Base-by-base conservation (phyloP, 1,140 invertebrate genomes). In the Cydia splendana region DNA sequence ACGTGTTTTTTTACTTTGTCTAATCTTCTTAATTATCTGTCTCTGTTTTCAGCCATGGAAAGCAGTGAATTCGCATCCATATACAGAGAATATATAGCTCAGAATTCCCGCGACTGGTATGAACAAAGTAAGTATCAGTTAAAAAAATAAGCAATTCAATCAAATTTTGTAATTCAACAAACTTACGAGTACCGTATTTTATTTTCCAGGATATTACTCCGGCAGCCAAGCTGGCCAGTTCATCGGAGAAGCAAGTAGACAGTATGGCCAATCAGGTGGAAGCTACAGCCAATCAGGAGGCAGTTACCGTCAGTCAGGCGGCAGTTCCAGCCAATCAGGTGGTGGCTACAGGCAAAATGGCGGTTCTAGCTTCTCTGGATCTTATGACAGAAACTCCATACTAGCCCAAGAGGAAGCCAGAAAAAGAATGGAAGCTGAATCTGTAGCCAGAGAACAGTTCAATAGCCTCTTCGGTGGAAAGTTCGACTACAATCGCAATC, bases 111-210 rank as follows among this genome's bases (percentile, higher is more conserved):
- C n/a, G 81, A 81, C 2, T 81, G 83, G 30, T 90, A 89, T 65
- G 88, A 86, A 81, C 88, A 92, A 82, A 83, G 90, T 91, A 84
- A 84, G 87, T 87, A 75, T 24, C 18, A 28, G 28, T 9, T 15
- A 13, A n/a, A n/a, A n/a, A n/a, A 48, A 48, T 48, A 15, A 48
- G n/a, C 38, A 18, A 13, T 57, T 6, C 6, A 57, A 57, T 57
- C 53, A 57, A 57, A 57, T 18, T 18, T 48, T 48, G 45, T 48
- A 15, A 2, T 48, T 24, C 20, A 62, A 3, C 0, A 15, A 24
- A 24, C 12, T 42, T 9, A 42, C 45, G 13, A 53, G 7, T 28
- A 12, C 6, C 9, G 30, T 48, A 15, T n/a, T 48, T 51, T 30
- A 0, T 51, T 45, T 74, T 53, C 7, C 18, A 71, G 67, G 34